phyloP scores from a whole-genome alignment of 2,888 invertebrate genomes.

The Phasia obesa region DNA sequence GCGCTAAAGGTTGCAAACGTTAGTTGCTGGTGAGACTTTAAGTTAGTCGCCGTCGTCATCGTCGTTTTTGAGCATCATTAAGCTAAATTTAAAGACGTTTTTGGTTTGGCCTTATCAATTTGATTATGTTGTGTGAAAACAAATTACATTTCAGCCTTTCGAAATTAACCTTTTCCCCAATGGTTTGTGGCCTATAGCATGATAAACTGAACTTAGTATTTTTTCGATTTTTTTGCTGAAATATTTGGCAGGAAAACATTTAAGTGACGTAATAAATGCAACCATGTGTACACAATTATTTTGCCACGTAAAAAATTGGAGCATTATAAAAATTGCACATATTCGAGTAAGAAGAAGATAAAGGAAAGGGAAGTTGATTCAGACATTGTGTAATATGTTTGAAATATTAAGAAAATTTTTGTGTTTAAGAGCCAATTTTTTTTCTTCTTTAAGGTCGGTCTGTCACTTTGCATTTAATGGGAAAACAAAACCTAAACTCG shows the following conservation, averaged over 20 bases:
- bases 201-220: constrained; percentile 48
- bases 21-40: constrained; percentile 9
- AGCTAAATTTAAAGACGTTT: constrained; percentile 82
- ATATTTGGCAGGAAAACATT: constrained; percentile 48
- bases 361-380: background rate
- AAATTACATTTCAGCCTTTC: constrained; percentile 81
- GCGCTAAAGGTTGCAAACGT: constrained; percentile 7
- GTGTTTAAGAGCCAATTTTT: background rate
- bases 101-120: constrained; percentile 81
- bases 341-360: background rate
- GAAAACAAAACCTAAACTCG: constrained; percentile 39
- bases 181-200: constrained; percentile 48
- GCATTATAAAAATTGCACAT: constrained; percentile 33
- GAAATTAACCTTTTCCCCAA: constrained; percentile 73
- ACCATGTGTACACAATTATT: background rate
- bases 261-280: constrained; percentile 64
- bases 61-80: constrained; percentile 81
- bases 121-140: constrained; percentile 83
- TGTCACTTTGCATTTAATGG: background rate
- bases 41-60: background rate
- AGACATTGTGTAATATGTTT: background rate
- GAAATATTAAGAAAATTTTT: background rate
- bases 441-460: too few relatives aligned
- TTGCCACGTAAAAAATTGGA: constrained; percentile 36
- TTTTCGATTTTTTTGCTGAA: background rate